These are phyloP conservation scores for Gobius niger DNA, from an alignment of 2,113 vertebrate genomes.

Conservation along the genomic window DNA sequence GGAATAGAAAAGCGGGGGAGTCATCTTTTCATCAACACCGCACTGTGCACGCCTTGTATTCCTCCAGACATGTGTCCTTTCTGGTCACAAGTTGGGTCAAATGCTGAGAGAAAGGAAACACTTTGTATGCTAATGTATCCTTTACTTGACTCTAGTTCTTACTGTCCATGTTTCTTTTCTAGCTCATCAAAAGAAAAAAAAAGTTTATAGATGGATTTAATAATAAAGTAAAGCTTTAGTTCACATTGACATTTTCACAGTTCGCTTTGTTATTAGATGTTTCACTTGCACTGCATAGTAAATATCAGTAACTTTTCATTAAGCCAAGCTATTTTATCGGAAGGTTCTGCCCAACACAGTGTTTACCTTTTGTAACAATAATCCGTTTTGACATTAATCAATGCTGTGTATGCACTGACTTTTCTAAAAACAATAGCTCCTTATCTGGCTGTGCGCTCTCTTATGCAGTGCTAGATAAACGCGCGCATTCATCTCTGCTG, in stretches of 20 bases:
- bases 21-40: too few species aligned
- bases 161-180: slow-evolving; percentile 11
- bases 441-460: slow-evolving; percentile 59
- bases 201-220: too few species aligned
- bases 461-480: slow-evolving; percentile 52
- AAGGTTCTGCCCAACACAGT: slow-evolving; percentile 34
- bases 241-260: too few species aligned
- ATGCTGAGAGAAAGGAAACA: too few species aligned
- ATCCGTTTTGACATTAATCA: slow-evolving; percentile 55
- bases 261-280: neutral
- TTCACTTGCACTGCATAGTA: neutral
- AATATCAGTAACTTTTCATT: neutral
- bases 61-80: too few species aligned
- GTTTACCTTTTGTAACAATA: slow-evolving; percentile 58
- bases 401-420: slow-evolving; percentile 48
- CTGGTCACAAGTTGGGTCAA: too few species aligned
- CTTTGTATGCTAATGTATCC: too few species aligned
- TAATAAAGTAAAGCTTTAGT: too few species aligned
- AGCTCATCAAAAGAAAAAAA: too few species aligned
- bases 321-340: slow-evolving; percentile 34
- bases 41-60: too few species aligned
- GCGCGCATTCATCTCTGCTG: slow-evolving; percentile 40
- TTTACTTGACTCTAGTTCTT: neutral
- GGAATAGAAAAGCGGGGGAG: too few species aligned
- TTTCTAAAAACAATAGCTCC: slow-evolving; percentile 45